Evolutionary conservation across 2,797 vertebrate species (phyloP), one percentile per base, ranked within the genome.

Genomic region (Carcharodon carcharias): DNA sequence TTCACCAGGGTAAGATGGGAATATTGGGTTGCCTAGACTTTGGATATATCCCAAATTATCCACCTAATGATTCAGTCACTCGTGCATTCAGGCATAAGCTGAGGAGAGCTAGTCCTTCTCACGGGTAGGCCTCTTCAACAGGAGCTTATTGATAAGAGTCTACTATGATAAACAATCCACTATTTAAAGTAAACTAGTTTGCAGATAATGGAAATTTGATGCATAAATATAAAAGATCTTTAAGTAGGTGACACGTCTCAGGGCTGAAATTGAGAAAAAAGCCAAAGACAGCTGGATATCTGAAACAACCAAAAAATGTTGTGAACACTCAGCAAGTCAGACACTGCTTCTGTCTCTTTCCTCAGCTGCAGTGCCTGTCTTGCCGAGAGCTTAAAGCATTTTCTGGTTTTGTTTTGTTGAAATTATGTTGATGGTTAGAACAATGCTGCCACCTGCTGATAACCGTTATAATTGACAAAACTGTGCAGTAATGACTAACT

Each of bases 401-500:
- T 92, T 92, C 61, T 92, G 35, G 31, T 6, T 89, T 91, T 92
- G 14, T 58, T 40, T 40, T 16, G n/a, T 23, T 63, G 89, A 61
- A 40, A 93, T n/a, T 92, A 35, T n/a, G n/a, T 65, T 58, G 89
- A 63, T 65, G 2, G 21, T 65, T 4, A 65, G 58, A 65, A 40
- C 89, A 93, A 93, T 93, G 61, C 35, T 93, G 61, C 61, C 89
- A 93, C 23, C 89, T 93, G 18, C 58, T 93, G 89, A 40, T 65
- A 26, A 40, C 16, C 35, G 40, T 0, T 18, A 93, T 23, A 93
- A n/a, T 21, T 63, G 16, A n/a, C 58, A 93, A 40, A 58, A 63
- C 21, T 71, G 67, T 26, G 23, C 69, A 71, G 28, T 71, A 28
- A 88, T 54, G 87, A 8, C 54, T 88, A 28, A 40, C 63, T 65